Percentiles rank a stretch among this genome's conserved stretches.
Conservation (phyloP, 1,140 invertebrate species). For the Arion vulgaris region DNA sequence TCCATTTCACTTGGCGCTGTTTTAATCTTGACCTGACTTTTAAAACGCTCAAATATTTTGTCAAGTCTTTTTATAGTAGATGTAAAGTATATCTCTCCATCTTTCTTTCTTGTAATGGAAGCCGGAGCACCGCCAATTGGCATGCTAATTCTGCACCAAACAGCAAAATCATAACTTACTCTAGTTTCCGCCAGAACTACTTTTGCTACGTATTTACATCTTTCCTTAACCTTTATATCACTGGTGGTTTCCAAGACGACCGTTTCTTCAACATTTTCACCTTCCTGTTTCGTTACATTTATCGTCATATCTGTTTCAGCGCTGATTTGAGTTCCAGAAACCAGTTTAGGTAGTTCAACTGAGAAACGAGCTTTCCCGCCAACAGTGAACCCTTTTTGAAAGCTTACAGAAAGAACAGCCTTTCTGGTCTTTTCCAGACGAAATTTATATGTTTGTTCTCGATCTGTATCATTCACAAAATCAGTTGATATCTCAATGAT, state of each 20-base stretch:
- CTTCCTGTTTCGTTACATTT: slow-evolving; percentile 40
- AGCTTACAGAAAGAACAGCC: slow-evolving; percentile 39
- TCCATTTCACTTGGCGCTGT: neutral
- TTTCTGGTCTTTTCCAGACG: slow-evolving; percentile 43
- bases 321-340: neutral
- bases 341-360: slow-evolving; percentile 24
- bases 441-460: slow-evolving; percentile 47
- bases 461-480: slow-evolving; percentile 44
- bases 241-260: slow-evolving; percentile 45
- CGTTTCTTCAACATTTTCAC: slow-evolving; percentile 45
- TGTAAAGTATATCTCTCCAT: neutral
- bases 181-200: slow-evolving; percentile 38
- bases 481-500: slow-evolving; percentile 38
- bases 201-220: slow-evolving; percentile 40
- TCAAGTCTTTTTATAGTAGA: neutral
- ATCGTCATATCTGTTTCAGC: neutral
- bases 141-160: slow-evolving; percentile 42
- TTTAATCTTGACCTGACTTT: neutral
- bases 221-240: slow-evolving; percentile 40
- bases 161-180: slow-evolving; percentile 39
- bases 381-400: slow-evolving; percentile 47
- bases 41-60: neutral
- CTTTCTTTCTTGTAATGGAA: slow-evolving; percentile 20
- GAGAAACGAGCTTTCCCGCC: slow-evolving; percentile 41
- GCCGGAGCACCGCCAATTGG: slow-evolving; percentile 37